Evolutionary conservation across 2,113 vertebrate species (phyloP).

Genomic region (Ctenodactylus gundi): DNA sequence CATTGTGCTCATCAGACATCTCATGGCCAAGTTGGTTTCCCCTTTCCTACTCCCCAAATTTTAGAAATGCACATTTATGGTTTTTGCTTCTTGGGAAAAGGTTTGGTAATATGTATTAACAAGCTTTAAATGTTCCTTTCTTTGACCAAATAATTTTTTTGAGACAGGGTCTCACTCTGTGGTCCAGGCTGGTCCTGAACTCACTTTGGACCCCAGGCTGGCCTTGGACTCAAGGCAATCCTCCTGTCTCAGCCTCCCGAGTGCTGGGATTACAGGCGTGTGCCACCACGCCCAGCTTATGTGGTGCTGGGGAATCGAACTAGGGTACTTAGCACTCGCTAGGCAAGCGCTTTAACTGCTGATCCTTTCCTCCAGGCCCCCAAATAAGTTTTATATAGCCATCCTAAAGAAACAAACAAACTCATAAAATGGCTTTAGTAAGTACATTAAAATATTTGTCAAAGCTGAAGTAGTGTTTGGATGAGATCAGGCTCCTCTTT

Average conservation of each 20-base stretch:
- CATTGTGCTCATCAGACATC: not conserved
- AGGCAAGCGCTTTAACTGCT: too few species aligned
- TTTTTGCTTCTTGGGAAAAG: slow-evolving; percentile 24
- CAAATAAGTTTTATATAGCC: slow-evolving; percentile 19
- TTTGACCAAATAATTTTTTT: not conserved
- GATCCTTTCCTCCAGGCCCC: too few species aligned
- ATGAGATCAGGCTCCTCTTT: not conserved
- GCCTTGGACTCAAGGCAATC: too few species aligned
- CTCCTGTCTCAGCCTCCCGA: too few species aligned
- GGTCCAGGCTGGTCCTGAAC: too few species aligned
- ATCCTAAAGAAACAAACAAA: slow-evolving; percentile 6
- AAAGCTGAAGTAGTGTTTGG: slow-evolving; percentile 4
- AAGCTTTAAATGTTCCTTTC: not conserved
- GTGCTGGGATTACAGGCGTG: too few species aligned
- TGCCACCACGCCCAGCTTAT: too few species aligned
- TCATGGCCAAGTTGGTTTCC: not conserved
- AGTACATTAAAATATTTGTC: slow-evolving; percentile 2
- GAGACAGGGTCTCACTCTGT: too few species aligned
- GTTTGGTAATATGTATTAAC: not conserved
- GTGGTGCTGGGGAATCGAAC: too few species aligned
- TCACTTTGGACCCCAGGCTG: too few species aligned
- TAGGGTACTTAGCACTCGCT: too few species aligned
- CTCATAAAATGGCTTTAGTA: not conserved
- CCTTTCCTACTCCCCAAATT: not conserved
- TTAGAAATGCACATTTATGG: not conserved